These are phyloP conservation scores for Gymnodraco acuticeps DNA, from an alignment of 2,797 vertebrate species.

Conservation along the genomic window DNA sequence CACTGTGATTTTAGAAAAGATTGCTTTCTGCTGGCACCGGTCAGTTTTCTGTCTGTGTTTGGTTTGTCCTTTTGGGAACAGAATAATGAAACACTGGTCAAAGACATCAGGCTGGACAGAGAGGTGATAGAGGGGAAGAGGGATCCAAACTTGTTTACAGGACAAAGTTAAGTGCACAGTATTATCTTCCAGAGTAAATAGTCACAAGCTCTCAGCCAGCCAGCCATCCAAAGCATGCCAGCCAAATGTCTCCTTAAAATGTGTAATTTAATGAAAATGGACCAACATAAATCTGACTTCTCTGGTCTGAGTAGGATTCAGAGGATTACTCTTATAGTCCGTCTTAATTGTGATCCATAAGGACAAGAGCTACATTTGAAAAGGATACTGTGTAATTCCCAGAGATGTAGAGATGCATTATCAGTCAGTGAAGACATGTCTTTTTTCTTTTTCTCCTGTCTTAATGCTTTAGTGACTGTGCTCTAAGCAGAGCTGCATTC, in stretches of 20 bases:
- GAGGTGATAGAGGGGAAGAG: neutral
- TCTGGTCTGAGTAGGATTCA: slow-evolving; percentile 31
- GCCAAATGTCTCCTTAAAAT: slow-evolving; percentile 18
- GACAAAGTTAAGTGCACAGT: slow-evolving; percentile 32
- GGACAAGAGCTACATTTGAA: slow-evolving; percentile 5
- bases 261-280: slow-evolving; percentile 11
- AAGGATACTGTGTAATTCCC: slow-evolving; percentile 6
- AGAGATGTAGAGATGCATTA: slow-evolving; percentile 4
- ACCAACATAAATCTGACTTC: slow-evolving; percentile 9
- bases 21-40: slow-evolving; percentile 37
- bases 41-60: slow-evolving; percentile 21
- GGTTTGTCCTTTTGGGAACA: slow-evolving; percentile 12
- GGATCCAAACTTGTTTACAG: slow-evolving; percentile 26
- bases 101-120: neutral
- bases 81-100: slow-evolving; percentile 4
- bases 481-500: slow-evolving; percentile 39
- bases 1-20: slow-evolving; percentile 45
- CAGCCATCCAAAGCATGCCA: neutral
- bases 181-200: slow-evolving; percentile 37
- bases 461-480: slow-evolving; percentile 26
- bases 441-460: slow-evolving; percentile 1
- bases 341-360: slow-evolving; percentile 20
- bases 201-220: slow-evolving; percentile 10
- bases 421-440: neutral
- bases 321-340: neutral